A percentile compares a stretch with the other conserved stretches of the same genome.
These are phyloP conservation scores for Lipophrys pholis DNA, from an alignment of 2,113 vertebrate species.

Conservation along the genomic window DNA sequence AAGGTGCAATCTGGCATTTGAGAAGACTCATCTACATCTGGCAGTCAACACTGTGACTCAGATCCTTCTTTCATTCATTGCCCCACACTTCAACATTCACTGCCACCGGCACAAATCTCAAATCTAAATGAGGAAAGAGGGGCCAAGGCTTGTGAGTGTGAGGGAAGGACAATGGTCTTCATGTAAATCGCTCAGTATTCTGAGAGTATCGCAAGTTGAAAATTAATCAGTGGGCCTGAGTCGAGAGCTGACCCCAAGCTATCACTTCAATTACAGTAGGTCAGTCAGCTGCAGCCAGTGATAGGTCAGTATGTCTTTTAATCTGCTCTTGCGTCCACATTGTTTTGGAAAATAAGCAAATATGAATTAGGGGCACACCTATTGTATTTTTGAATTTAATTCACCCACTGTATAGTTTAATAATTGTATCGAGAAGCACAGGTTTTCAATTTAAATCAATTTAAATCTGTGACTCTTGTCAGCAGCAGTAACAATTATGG, in stretches of 20 bases:
- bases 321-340: background rate
- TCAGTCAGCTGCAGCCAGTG: constrained; percentile 26
- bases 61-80: constrained; percentile 45
- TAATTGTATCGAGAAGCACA: background rate
- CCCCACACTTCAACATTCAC: constrained; percentile 44
- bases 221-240: constrained; percentile 58
- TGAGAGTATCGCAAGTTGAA: constrained; percentile 34
- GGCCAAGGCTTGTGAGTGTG: constrained; percentile 31
- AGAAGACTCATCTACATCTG: constrained; percentile 44
- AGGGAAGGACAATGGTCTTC: constrained; percentile 58
- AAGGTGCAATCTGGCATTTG: constrained; percentile 37
- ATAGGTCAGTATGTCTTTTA: background rate
- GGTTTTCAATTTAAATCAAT: background rate
- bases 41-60: constrained; percentile 53
- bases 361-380: background rate
- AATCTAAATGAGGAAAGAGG: constrained; percentile 54
- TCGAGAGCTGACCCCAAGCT: constrained; percentile 21
- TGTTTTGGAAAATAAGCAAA: background rate
- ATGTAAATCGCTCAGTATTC: constrained; percentile 53
- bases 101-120: constrained; percentile 27
- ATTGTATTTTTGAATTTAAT: background rate
- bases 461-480: background rate
- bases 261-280: constrained; percentile 31
- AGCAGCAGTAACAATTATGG: background rate
- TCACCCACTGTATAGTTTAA: background rate